Base-by-base conservation (phyloP, 1,140 invertebrate species). In the Drosophila pandora region DNA sequence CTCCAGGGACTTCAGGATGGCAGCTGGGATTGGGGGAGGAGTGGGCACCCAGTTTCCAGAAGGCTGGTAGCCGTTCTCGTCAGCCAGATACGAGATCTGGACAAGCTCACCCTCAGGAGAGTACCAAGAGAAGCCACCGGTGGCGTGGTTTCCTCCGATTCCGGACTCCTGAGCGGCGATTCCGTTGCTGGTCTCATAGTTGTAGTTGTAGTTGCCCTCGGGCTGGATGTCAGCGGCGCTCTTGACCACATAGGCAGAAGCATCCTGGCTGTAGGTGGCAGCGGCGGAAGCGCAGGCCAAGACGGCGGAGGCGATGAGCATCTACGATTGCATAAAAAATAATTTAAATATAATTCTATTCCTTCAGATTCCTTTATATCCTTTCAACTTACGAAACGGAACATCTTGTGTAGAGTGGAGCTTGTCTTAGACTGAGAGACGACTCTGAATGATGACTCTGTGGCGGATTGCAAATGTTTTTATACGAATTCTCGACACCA, bases 21-120 rank as follows among this genome's bases (percentile, higher is more conserved):
- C 93, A 55, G 67, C 94, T 96, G 93, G 97, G 96, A 92, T 97
- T 94, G 93, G 90, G 77, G 96, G 96, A 32, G 96, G 95, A 2
- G 95, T 96, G 45, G 96, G 96, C n/a, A 96, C 90, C 81, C 95
- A 95, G 1, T 93, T 93, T 7, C 96, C 95, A 54, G 93, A 90
- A 1, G 95, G 95, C 55, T 94, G 94, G 93, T 95, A 97, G 17
- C 96, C 96, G 68, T 95, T 95, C 80, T n/a, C 95, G 78, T 96
- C 96, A 21, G 96, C 96, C 7, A 94, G 93, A 93, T 97, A 97
- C 8, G 90, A 80, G 2, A 94, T 63, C 30, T 91, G 77, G 50
- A 93, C 87, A 0, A 79, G 90, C 70, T 90, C 59, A n/a, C 93
- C 93, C 68, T 93, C 92, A 0, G 90, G 90, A 1, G 87, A 92